Evolutionary conservation across 2,888 invertebrate genomes (phyloP), one percentile per base, ranked within the genome.

Genomic region (Dioctria linearis): DNA sequence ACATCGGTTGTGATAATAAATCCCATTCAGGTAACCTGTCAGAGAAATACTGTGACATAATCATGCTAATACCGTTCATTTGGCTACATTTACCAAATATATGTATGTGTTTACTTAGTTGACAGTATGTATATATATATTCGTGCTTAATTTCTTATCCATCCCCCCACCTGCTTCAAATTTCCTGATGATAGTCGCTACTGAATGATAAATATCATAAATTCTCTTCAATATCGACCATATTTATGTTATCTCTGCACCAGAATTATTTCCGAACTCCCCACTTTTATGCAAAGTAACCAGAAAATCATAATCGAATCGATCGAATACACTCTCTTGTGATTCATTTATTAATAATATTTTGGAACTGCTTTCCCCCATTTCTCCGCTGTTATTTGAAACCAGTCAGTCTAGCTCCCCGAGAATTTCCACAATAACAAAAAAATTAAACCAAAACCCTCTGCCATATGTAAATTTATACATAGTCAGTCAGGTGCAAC

Each of bases 311-410:
- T 66, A 66, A 66, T 66, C 66, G 13, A 66, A 66, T 66, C 66
- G 66, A 66, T 66, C 66, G 66, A 66, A 42, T 43, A 66, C 40
- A 66, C 66, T 66, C 66, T 66, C 66, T 66, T 42, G 66, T 42
- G 66, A 66, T 66, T 66, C 66, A 66, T n/a, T n/a, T n/a, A n/a
- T 66, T 66, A 66, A 8, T 66, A 25, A 25, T 66, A 25, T 65
- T 54, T 54, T 54, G 54, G 54, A 11, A 54, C 4, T 11, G 11
- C 3, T 11, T n/a, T 11, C 54, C 42, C 66, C 43, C 13, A 5
- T 25, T 25, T 25, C 25, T 25, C 25, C 25, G n/a, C n/a, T 25
- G 25, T 25, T 25, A 25, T 25, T n/a, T 25, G 2, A 25, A 25
- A 25, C 25, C 25, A 25, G 25, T 25, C 25, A 25, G 25, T 25